These are phyloP conservation scores for Thymelicus lineola DNA, from an alignment of 2,888 invertebrate genomes.

Conservation along the genomic window DNA sequence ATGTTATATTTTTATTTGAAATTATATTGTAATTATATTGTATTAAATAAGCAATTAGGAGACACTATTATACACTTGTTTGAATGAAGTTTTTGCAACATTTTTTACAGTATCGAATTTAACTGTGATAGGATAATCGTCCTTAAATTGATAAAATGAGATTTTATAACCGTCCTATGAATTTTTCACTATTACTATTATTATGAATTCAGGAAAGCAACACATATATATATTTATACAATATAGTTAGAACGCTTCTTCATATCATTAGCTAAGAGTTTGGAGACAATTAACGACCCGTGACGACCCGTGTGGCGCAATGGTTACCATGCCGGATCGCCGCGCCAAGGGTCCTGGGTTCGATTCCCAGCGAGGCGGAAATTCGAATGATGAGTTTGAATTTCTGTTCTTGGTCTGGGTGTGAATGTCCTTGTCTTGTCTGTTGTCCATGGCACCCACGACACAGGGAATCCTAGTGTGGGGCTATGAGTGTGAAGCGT, in stretches of 20 bases:
- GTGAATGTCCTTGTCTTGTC: no score
- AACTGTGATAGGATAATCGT: conserved; percentile 64
- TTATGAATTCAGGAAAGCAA: conserved; percentile 15
- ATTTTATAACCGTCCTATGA: neutral
- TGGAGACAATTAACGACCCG: no score
- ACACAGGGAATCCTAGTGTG: no score
- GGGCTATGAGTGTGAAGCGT: no score
- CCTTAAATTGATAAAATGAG: conserved; percentile 21
- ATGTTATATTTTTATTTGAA: conserved; percentile 1
- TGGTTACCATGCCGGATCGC: no score
- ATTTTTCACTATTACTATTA: conserved; percentile 1
- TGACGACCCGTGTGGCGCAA: no score
- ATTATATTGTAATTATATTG: neutral
- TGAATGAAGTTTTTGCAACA: conserved; percentile 1
- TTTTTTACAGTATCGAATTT: conserved; percentile 56
- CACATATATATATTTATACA: no score
- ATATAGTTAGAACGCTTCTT: neutral
- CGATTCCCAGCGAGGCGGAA: no score
- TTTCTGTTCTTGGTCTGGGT: no score
- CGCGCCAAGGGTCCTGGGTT: no score
- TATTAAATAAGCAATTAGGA: neutral
- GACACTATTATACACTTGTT: neutral
- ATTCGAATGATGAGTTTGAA: no score
- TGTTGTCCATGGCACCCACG: no score
- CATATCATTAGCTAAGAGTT: conserved; percentile 24